Evolutionary conservation across 2,113 vertebrate genomes (phyloP).

Genomic region (Odontophorus gujanensis): DNA sequence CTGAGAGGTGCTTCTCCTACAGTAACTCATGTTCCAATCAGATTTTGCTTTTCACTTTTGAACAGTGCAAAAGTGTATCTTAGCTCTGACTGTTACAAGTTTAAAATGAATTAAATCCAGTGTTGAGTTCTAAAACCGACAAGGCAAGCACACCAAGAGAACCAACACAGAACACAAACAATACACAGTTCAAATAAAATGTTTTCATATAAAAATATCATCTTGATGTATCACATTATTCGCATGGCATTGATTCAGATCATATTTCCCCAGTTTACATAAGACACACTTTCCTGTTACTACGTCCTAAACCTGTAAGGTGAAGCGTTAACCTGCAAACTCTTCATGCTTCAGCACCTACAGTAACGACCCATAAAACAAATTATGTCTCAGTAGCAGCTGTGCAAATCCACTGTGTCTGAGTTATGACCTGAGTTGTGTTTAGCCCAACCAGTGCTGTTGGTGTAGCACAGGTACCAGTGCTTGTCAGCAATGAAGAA

Average conservation of each 20-base stretch:
- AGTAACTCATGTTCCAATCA: neutral
- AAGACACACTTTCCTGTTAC: neutral
- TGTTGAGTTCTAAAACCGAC: neutral
- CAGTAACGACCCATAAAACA: neutral
- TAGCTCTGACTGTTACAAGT: neutral
- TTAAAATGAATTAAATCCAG: neutral
- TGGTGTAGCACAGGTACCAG: neutral
- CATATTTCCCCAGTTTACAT: neutral
- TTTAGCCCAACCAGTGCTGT: neutral
- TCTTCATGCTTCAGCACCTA: neutral
- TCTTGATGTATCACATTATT: neutral
- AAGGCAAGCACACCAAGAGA: neutral
- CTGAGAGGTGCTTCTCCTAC: neutral
- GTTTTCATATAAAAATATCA: neutral
- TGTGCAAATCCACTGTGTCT: neutral
- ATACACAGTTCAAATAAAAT: neutral
- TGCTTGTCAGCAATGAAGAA: neutral
- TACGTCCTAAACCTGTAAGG: neutral
- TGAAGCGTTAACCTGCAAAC: neutral
- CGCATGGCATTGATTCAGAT: neutral
- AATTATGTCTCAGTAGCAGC: neutral
- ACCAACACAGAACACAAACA: neutral
- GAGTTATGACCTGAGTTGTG: neutral
- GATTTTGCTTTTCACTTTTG: neutral
- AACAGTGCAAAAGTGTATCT: neutral